Evolutionary conservation across 2,888 invertebrate species (phyloP), one percentile per base, ranked within the genome.

Genomic region (Callimorpha dominula): DNA sequence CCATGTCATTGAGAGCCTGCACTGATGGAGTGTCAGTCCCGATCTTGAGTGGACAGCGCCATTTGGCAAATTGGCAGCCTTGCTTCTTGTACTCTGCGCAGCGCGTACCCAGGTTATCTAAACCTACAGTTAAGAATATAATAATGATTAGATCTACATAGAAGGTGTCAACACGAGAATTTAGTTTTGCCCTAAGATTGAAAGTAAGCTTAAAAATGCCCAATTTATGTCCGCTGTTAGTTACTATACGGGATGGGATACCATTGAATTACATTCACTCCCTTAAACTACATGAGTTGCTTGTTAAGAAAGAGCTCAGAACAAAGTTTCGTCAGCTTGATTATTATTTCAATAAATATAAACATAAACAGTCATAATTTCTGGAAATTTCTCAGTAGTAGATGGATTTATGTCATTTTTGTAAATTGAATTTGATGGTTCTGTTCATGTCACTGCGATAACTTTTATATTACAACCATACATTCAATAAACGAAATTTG

Each of bases 41-140:
- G 88, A 99, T 99, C 94, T 99, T 99, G 84, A 99, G 95, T 7
- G 99, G 99, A 88, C 98, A 98, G 85, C 99, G 97, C 99, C 99
- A 99, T 94, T 99, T 99, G 85, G 99, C 99, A 90, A 99, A 99
- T 79, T 98, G 97, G 89, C 99, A 99, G n/a, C 99, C 99, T 87
- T 97, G 97, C 93, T 98, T 98, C 93, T 98, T 98, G 96, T 99
- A 99, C 92, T 99, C 98, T 60, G 98, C 98, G 92, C 99, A 99
- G 81, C 99, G 97, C 81, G 97, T 97, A 77, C 97, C 97, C 89
- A 99, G 96, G 87, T 98, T 98, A 91, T 99, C 99, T 83, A 99
- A 96, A 90, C 99, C 97, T 97, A 83, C 14, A 71, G 42, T 31
- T 17, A 42, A 12, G n/a, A 14, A 49, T 20, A 11, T 20, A 40